Evolutionary conservation across 1,140 invertebrate species (phyloP), one percentile per base, ranked within the genome.

Genomic region (Drosophila asahinai): DNA sequence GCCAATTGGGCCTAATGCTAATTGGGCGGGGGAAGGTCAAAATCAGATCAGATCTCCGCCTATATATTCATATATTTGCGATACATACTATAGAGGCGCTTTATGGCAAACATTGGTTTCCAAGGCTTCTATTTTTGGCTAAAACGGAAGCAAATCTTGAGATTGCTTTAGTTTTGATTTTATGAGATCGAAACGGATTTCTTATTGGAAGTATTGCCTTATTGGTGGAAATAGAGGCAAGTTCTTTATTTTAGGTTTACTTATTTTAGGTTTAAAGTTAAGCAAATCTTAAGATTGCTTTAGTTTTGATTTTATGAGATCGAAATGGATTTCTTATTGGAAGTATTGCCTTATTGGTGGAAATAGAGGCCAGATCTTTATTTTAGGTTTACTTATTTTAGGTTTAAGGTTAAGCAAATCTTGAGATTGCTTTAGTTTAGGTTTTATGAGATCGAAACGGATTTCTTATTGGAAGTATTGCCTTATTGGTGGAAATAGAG

Each of bases 11-110:
- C 49, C 61, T 54, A 65, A 70, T 70, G 67, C 67, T 70, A 70
- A 70, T 65, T 61, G 70, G 71, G 67, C 40, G 43, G 52, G 30
- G 54, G 52, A 73, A 73, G 67, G 70, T 57, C 38, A 38, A 71
- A 59, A 36, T 49, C 52, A 43, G 48, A 67, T 71, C 67, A 71
- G 67, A 71, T 71, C 33, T n/a, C 11, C 17, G 38, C 9, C 47
- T 25, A 48, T 62, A 62, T 30, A 47, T 64, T 12, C 15, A 55
- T 67, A 40, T 49, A 40, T 49, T 27, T 22, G n/a, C 19, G 1
- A 45, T 45, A 19, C 2, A n/a, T 27, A 27, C 5, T 64, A 27
- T 52, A 47, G n/a, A 1, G 30, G 5, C 12, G 47, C 33, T 72
- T 72, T 72, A 70, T 72, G 43, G 63, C 43, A 49, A 60, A 51